Conservation (phyloP, 2,888 invertebrate genomes). For the Megalurothrips usitatus region DNA sequence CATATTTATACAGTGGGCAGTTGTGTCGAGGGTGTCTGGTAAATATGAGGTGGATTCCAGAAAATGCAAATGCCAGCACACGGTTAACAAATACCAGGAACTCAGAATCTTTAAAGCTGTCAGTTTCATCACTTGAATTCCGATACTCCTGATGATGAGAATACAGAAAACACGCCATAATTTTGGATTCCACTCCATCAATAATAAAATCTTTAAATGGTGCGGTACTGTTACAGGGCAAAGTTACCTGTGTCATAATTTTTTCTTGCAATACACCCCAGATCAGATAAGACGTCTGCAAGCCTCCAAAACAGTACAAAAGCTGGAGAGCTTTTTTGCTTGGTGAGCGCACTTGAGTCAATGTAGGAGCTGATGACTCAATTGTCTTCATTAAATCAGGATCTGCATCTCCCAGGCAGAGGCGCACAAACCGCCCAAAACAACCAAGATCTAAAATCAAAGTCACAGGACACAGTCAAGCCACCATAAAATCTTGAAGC, state of each 20-base stretch:
- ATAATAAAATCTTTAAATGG: not conserved
- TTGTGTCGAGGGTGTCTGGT: slow-evolving; percentile 63
- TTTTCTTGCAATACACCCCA: slow-evolving; percentile 98
- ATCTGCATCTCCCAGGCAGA: slow-evolving; percentile 52
- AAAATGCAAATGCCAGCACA: slow-evolving; percentile 73
- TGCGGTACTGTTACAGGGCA: not conserved
- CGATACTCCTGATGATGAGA: slow-evolving; percentile 57
- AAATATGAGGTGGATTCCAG: slow-evolving; percentile 59
- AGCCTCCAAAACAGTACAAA: slow-evolving; percentile 75
- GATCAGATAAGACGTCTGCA: slow-evolving; percentile 85
- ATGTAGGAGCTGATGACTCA: not conserved
- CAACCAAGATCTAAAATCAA: slow-evolving; percentile 44
- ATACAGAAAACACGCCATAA: slow-evolving; percentile 14
- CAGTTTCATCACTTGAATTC: slow-evolving; percentile 57
- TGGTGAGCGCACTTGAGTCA: slow-evolving; percentile 50
- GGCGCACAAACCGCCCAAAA: slow-evolving; percentile 45
- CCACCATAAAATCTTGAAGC: slow-evolving; percentile 40
- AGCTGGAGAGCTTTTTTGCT: slow-evolving; percentile 59
- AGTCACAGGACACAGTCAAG: not conserved
- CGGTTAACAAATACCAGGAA: slow-evolving; percentile 96
- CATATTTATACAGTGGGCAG: slow-evolving; percentile 90
- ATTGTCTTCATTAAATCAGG: slow-evolving; percentile 26
- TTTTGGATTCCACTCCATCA: not conserved
- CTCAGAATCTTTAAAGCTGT: slow-evolving; percentile 87
- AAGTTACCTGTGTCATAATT: slow-evolving; percentile 82